A percentile compares a stretch with the other conserved stretches of the same genome.
phyloP scores from a whole-genome alignment of 2,888 invertebrate species.

The Drosophila putrida region DNA sequence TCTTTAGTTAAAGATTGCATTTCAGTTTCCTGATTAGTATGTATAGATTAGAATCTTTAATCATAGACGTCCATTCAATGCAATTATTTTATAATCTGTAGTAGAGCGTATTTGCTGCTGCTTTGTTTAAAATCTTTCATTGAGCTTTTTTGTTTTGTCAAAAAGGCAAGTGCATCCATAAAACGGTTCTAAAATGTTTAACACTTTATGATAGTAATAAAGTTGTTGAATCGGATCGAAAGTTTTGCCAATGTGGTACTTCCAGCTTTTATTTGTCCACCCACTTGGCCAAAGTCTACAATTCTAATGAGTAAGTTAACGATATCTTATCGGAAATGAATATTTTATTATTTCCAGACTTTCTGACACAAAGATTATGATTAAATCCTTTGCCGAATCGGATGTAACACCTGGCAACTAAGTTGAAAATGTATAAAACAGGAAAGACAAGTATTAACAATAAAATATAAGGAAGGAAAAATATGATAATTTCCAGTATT shows the following conservation, averaged over 20 bases:
- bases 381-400: slow-evolving; percentile 1
- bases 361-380: slow-evolving; percentile 26
- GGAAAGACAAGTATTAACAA: too few relatives aligned
- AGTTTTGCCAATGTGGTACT: slow-evolving; percentile 15
- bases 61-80: slow-evolving; percentile 28
- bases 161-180: slow-evolving; percentile 10
- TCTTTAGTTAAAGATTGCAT: slow-evolving; percentile 14
- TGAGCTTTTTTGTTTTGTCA: slow-evolving; percentile 32
- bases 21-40: background rate
- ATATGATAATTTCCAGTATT: background rate
- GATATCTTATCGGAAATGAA: slow-evolving; percentile 38
- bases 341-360: slow-evolving; percentile 21
- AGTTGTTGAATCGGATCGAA: slow-evolving; percentile 20
- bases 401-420: slow-evolving; percentile 4
- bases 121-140: slow-evolving; percentile 28
- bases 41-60: slow-evolving; percentile 18
- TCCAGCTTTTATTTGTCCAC: background rate
- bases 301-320: slow-evolving; percentile 29
- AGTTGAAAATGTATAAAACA: background rate
- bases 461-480: background rate
- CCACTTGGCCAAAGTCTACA: slow-evolving; percentile 35
- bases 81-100: slow-evolving; percentile 23
- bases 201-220: slow-evolving; percentile 19
- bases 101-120: slow-evolving; percentile 6
- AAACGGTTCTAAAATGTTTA: slow-evolving; percentile 8